Percentiles rank a stretch among this genome's conserved stretches.
Evolutionary conservation across 2,797 vertebrate genomes (phyloP).

Genomic region (Tympanoctomys barrerae): DNA sequence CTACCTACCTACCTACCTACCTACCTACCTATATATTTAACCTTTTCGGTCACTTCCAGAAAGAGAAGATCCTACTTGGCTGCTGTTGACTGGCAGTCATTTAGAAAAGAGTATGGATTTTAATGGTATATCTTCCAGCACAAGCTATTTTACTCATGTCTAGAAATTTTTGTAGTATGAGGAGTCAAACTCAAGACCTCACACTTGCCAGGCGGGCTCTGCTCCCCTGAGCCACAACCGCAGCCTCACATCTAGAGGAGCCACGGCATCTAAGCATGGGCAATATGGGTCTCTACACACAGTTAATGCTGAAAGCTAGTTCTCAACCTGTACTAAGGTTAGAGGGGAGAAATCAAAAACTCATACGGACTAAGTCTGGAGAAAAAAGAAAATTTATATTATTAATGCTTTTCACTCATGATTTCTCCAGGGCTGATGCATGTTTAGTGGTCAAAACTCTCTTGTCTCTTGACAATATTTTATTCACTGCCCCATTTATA

Average conservation of each 20-base stretch:
- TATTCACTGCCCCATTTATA: slow-evolving; percentile 10
- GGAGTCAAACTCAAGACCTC: too few species aligned
- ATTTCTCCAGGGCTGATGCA: not conserved
- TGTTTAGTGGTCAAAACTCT: not conserved
- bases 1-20: too few species aligned
- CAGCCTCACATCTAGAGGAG: not conserved
- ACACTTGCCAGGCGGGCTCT: too few species aligned
- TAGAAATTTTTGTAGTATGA: not conserved
- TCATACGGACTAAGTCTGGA: not conserved
- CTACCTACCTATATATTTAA: too few species aligned
- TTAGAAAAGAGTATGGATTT: slow-evolving; percentile 60
- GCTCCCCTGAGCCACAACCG: too few species aligned
- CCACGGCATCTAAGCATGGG: not conserved
- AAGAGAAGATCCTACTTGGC: slow-evolving; percentile 71
- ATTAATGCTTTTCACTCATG: not conserved
- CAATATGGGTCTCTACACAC: not conserved
- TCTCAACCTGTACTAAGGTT: not conserved
- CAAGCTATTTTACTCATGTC: not conserved
- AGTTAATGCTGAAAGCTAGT: not conserved
- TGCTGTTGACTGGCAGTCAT: slow-evolving; percentile 57
- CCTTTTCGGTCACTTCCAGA: slow-evolving; percentile 76
- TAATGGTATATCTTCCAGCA: not conserved
- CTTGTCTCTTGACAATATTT: not conserved
- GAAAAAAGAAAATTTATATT: not conserved
- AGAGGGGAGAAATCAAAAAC: not conserved